Evolutionary conservation across 2,888 invertebrate genomes (phyloP).

Genomic region (Perizoma flavofasciatum): DNA sequence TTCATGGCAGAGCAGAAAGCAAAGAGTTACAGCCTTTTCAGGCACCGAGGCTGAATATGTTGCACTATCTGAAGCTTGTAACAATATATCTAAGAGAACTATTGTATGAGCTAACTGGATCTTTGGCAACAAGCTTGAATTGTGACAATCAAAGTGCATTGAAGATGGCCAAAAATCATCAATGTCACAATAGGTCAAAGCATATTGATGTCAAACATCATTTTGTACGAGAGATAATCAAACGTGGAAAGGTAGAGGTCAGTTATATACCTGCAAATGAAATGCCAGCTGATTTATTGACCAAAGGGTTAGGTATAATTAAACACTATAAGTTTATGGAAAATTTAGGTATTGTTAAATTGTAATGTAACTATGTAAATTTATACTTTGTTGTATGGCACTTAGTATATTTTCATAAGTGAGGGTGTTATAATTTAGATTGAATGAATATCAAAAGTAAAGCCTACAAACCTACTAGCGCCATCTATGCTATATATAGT

Average conservation of each 20-base stretch:
- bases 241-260: neutral
- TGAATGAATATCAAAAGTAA: no score
- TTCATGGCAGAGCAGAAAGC: constrained; percentile 25
- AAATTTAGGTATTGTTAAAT: no score
- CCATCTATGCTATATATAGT: no score
- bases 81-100: constrained; percentile 1
- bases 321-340: no score
- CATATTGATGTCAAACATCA: constrained; percentile 1
- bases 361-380: no score
- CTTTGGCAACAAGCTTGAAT: neutral
- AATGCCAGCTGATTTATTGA: constrained; percentile 6
- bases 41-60: constrained; percentile 5
- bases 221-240: neutral
- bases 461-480: no score
- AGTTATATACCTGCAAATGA: neutral
- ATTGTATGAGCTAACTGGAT: neutral
- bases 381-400: no score
- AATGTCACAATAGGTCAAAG: constrained; percentile 1
- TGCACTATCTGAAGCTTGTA: constrained; percentile 8
- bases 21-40: no score
- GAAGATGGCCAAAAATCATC: neutral
- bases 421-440: no score
- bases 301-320: neutral
- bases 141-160: constrained; percentile 2
- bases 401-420: no score